Percentiles rank a stretch among this genome's conserved stretches.
Conservation (phyloP, 1,140 invertebrate species). For the Limonius californicus region DNA sequence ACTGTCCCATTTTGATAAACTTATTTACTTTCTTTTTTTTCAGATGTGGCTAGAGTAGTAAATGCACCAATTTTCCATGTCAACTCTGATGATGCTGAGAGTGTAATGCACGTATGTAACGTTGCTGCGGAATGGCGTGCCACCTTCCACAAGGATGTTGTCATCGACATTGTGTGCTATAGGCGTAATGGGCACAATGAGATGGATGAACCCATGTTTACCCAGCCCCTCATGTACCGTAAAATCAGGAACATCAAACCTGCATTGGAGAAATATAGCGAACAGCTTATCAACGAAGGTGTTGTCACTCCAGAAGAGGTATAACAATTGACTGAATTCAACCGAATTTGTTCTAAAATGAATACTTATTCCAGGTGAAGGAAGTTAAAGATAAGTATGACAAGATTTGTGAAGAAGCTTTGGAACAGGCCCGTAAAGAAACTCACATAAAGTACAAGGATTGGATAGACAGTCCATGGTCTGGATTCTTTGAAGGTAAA, state of each 20-base stretch:
- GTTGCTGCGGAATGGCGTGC: constrained; percentile 97
- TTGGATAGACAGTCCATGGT: constrained; percentile 99
- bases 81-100: constrained; percentile 97
- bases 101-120: constrained; percentile 97
- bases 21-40: no score
- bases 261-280: constrained; percentile 80
- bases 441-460: constrained; percentile 86
- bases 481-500: constrained; percentile 90
- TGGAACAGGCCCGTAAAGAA: constrained; percentile 84
- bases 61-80: constrained; percentile 99
- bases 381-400: constrained; percentile 91
- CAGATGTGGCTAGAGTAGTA: no score
- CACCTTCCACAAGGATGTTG: constrained; percentile 95
- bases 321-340: no score
- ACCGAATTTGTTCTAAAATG: no score
- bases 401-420: constrained; percentile 96
- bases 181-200: constrained; percentile 98
- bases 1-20: no score
- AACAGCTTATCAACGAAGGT: constrained; percentile 82
- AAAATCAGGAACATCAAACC: constrained; percentile 83
- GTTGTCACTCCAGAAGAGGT: constrained; percentile 88
- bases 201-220: constrained; percentile 99
- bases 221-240: constrained; percentile 98
- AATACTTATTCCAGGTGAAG: no score
- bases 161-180: constrained; percentile 97